Percentiles rank a stretch among this genome's conserved stretches.
Conservation (phyloP, 2,888 invertebrate species). For the Volucella inflata region DNA sequence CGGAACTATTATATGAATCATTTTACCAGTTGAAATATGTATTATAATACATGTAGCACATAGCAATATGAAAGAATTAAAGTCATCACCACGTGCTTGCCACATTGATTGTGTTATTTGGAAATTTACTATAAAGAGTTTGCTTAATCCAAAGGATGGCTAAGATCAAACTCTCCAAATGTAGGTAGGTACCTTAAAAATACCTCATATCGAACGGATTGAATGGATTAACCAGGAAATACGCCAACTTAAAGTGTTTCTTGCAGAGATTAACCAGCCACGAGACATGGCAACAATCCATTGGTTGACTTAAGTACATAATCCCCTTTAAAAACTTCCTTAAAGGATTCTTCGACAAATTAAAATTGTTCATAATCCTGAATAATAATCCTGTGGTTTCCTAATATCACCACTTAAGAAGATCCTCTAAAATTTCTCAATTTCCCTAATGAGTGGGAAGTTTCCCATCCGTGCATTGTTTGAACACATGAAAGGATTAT, state of each 20-base stretch:
- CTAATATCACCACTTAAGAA: conserved; percentile 46
- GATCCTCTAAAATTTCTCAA: conserved; percentile 20
- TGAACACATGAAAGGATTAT: conserved; percentile 65
- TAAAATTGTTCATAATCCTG: conserved; percentile 49
- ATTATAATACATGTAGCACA: too few species aligned
- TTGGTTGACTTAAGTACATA: conserved; percentile 45
- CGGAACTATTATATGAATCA: too few species aligned
- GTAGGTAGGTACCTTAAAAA: not conserved
- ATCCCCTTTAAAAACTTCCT: conserved; percentile 49
- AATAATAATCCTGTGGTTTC: conserved; percentile 40
- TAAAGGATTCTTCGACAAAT: conserved; percentile 32
- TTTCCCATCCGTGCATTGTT: conserved; percentile 46
- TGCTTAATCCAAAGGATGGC: conserved; percentile 6
- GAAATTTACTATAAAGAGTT: conserved; percentile 14
- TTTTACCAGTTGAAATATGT: too few species aligned
- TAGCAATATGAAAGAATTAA: not conserved
- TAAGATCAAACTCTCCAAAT: not conserved
- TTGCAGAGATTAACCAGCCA: conserved; percentile 49
- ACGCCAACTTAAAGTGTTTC: not conserved
- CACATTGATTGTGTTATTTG: not conserved
- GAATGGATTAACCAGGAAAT: conserved; percentile 8
- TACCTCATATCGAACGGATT: conserved; percentile 32
- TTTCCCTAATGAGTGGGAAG: conserved; percentile 62
- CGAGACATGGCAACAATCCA: conserved; percentile 15
- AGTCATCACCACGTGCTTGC: conserved; percentile 11